Evolutionary conservation across 2,113 vertebrate species (phyloP).

Genomic region (Callipepla squamata): DNA sequence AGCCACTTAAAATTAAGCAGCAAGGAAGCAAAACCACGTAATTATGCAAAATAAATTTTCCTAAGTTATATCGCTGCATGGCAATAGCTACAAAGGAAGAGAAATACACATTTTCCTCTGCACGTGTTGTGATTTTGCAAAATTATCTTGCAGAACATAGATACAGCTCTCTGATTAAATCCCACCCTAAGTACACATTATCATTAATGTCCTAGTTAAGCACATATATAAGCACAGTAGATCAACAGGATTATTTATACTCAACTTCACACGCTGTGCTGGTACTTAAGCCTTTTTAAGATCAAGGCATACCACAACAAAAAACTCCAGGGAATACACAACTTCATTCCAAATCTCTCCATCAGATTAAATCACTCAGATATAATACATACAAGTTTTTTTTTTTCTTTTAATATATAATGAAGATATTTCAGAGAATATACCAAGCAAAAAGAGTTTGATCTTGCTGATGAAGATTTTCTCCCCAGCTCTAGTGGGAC

Average conservation of each 20-base stretch:
- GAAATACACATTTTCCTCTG: neutral
- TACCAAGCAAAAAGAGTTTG: neutral
- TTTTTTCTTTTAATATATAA: neutral
- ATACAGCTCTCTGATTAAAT: neutral
- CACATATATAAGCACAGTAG: neutral
- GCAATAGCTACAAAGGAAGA: neutral
- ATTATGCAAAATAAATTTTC: neutral
- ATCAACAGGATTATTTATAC: constrained; percentile 28
- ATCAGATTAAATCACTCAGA: neutral
- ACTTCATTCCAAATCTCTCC: neutral
- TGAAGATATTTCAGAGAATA: neutral
- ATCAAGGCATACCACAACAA: constrained; percentile 15
- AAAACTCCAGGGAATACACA: neutral
- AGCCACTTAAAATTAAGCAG: neutral
- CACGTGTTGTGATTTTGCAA: neutral
- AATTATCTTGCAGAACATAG: neutral
- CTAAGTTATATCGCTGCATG: neutral
- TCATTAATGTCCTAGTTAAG: neutral
- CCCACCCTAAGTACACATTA: neutral
- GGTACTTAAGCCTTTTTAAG: constrained; percentile 7
- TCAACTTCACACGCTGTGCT: neutral
- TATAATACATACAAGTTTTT: neutral
- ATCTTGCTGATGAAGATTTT: neutral
- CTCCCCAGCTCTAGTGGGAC: neutral
- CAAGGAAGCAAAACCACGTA: neutral